Percentiles rank a stretch among this genome's conserved stretches.
Evolutionary conservation across 2,888 invertebrate genomes (phyloP).

Genomic region (Scotopteryx bipunctaria): DNA sequence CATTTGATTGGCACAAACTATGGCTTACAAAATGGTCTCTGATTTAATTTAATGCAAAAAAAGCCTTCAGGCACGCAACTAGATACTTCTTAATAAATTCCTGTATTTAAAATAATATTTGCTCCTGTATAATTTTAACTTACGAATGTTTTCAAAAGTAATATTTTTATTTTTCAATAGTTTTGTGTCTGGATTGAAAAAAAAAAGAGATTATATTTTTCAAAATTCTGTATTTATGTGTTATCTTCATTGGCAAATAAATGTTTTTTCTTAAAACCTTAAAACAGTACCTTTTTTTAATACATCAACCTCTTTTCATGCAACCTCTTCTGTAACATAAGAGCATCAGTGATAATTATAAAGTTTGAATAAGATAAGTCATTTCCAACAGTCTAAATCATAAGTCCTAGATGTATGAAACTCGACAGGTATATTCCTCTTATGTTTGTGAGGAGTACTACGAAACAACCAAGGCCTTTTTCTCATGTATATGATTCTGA

Average conservation of each 20-base stretch:
- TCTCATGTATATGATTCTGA: too few relatives aligned
- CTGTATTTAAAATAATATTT: slow-evolving; percentile 3
- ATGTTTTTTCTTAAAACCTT: slow-evolving; percentile 17
- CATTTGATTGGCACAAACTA: slow-evolving; percentile 3
- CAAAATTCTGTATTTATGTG: slow-evolving; percentile 29
- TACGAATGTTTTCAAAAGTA: not conserved
- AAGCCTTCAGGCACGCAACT: slow-evolving; percentile 9
- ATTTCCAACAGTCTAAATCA: too few relatives aligned
- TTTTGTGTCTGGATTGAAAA: slow-evolving; percentile 15
- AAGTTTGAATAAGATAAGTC: too few relatives aligned
- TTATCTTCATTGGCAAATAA: slow-evolving; percentile 41
- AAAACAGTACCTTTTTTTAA: too few relatives aligned
- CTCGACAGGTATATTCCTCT: too few relatives aligned
- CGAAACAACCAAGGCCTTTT: too few relatives aligned
- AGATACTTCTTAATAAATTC: not conserved
- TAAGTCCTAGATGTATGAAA: too few relatives aligned
- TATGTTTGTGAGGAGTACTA: too few relatives aligned
- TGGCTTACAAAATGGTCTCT: slow-evolving; percentile 15
- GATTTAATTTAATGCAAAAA: slow-evolving; percentile 8
- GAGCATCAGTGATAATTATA: too few relatives aligned
- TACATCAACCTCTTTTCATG: too few relatives aligned
- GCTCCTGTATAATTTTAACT: slow-evolving; percentile 11
- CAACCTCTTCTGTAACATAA: too few relatives aligned
- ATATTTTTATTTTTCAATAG: not conserved
- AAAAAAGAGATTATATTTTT: slow-evolving; percentile 12